Conservation (phyloP, 2,797 vertebrate genomes). For the Sebastes paucispinis region DNA sequence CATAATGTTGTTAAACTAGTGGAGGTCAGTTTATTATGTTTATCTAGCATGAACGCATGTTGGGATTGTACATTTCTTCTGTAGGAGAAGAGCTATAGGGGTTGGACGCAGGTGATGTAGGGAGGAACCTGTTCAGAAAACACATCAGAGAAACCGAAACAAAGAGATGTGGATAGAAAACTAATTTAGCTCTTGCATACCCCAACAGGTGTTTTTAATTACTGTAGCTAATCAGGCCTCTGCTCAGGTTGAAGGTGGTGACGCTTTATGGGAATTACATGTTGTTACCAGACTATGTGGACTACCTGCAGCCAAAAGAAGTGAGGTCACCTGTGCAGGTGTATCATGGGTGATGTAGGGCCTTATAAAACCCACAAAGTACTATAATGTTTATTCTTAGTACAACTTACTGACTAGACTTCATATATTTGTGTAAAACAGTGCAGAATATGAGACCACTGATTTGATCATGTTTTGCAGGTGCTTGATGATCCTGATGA, state of each 20-base stretch:
- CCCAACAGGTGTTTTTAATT: background rate
- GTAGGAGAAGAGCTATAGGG: background rate
- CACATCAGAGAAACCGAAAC: too few species aligned
- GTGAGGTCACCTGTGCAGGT: background rate
- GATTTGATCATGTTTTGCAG: slow-evolving; percentile 72
- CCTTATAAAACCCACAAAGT: background rate
- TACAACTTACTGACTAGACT: background rate
- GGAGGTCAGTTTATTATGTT: slow-evolving; percentile 83
- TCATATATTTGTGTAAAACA: background rate
- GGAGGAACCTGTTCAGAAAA: too few species aligned
- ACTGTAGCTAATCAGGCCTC: background rate
- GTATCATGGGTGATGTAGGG: background rate
- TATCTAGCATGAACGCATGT: too few species aligned
- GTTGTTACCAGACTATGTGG: background rate
- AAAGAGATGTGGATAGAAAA: too few species aligned
- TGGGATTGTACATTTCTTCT: background rate
- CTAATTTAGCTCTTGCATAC: too few species aligned
- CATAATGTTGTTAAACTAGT: slow-evolving; percentile 93
- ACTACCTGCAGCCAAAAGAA: background rate
- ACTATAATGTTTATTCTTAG: background rate
- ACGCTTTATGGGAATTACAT: background rate
- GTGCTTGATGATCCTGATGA: slow-evolving; percentile 95
- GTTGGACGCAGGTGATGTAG: too few species aligned
- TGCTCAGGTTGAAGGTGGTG: background rate
- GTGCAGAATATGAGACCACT: background rate